Percentiles rank a stretch among this genome's conserved stretches.
Conservation (phyloP, 2,113 vertebrate genomes). For the Zonotrichia leucophrys region DNA sequence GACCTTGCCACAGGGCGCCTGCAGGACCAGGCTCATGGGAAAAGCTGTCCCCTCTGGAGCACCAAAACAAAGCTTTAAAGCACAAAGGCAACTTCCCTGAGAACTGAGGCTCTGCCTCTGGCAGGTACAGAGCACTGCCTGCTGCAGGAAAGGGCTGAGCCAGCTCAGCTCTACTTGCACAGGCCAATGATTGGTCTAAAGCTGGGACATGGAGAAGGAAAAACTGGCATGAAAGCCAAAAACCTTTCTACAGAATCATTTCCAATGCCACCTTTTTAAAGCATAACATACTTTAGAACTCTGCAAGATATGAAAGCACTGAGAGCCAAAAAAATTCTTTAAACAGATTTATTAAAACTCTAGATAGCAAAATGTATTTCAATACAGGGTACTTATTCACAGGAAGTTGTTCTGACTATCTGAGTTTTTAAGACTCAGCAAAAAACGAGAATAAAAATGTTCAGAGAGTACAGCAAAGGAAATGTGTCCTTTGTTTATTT, state of each 20-base stretch:
- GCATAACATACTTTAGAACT: neutral
- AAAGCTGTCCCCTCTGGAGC: neutral
- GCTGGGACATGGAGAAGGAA: fast-evolving
- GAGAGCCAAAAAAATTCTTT: neutral
- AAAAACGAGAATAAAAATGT: neutral
- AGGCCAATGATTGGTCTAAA: neutral
- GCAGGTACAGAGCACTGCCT: neutral
- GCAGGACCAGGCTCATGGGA: neutral
- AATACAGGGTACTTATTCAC: neutral
- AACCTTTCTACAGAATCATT: neutral
- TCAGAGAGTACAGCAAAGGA: neutral
- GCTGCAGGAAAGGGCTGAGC: neutral
- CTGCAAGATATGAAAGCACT: neutral
- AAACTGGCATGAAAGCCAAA: neutral
- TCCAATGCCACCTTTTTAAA: neutral
- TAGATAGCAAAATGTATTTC: neutral
- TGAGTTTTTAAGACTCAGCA: neutral
- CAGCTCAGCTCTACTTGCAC: neutral
- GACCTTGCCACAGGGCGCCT: fast-evolving
- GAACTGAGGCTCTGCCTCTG: neutral
- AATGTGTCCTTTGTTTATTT: neutral
- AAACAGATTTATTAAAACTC: neutral
- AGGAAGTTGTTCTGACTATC: neutral
- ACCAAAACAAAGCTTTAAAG: neutral
- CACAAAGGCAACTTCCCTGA: neutral